These are phyloP conservation scores for Cephus nigrinus DNA, from an alignment of 2,888 invertebrate species.

Conservation along the genomic window DNA sequence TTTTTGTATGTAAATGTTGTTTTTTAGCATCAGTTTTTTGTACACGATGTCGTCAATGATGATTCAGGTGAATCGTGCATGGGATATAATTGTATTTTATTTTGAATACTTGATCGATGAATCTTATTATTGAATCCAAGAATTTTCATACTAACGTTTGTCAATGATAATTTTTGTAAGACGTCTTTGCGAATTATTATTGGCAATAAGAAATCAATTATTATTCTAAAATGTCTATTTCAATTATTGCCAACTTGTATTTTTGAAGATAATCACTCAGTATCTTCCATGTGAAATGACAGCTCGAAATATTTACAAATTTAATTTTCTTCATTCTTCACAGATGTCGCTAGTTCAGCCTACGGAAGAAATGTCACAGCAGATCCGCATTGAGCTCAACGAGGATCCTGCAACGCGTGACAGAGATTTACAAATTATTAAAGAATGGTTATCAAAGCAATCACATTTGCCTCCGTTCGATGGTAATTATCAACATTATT, in stretches of 20 bases:
- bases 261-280: not conserved
- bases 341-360: slow-evolving; percentile 76
- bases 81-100: not conserved
- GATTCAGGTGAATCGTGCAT: not conserved
- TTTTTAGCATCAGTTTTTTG: not conserved
- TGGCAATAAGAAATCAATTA: not conserved
- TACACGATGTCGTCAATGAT: not conserved
- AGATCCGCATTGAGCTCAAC: slow-evolving; percentile 77
- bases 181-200: not conserved
- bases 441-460: slow-evolving; percentile 75
- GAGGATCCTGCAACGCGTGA: slow-evolving; percentile 73
- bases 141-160: not conserved
- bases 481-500: slow-evolving; percentile 38
- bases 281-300: not conserved
- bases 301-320: not conserved
- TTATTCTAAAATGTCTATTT: not conserved
- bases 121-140: not conserved
- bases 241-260: not conserved
- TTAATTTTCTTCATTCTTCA: not conserved
- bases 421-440: slow-evolving; percentile 71
- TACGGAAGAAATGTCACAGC: slow-evolving; percentile 74
- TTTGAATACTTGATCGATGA: not conserved
- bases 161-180: not conserved
- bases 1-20: no score
- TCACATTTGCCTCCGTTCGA: slow-evolving; percentile 71